A percentile compares a stretch with the other conserved stretches of the same genome.
phyloP scores from a whole-genome alignment of 1,140 invertebrate species.

The Solenopsis fugax region DNA sequence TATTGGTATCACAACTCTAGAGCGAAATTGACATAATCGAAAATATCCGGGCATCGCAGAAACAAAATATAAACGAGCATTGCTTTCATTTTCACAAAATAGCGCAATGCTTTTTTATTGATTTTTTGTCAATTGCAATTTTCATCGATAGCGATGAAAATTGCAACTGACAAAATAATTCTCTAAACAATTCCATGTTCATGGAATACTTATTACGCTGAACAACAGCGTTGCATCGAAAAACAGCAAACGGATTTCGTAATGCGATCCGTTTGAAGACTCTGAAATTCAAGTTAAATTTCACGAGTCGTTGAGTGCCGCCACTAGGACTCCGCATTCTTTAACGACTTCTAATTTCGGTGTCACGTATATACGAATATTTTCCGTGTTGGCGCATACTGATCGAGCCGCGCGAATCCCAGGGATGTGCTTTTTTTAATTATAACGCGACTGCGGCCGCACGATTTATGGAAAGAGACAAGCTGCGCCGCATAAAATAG shows the following conservation, averaged over 20 bases:
- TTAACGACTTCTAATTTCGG: conserved; percentile 52
- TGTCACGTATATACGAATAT: conserved; percentile 37
- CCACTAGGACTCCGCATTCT: conserved; percentile 1
- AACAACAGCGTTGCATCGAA: neutral
- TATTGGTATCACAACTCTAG: neutral
- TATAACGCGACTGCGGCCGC: conserved; percentile 17
- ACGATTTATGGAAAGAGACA: conserved; percentile 46
- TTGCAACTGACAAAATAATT: neutral
- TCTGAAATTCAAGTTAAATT: conserved; percentile 33
- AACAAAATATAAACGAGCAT: neutral
- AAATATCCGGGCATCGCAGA: neutral
- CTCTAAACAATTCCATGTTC: neutral
- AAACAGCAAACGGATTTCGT: conserved; percentile 19
- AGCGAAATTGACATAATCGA: conserved; percentile 1
- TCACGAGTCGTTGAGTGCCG: neutral
- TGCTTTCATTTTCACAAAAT: neutral
- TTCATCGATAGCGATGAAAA: no score
- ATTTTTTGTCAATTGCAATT: neutral
- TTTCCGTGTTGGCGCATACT: conserved; percentile 34
- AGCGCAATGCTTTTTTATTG: neutral
- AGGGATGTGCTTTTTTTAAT: conserved; percentile 33
- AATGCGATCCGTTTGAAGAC: neutral
- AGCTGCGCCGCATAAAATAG: conserved; percentile 35
- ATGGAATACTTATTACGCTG: neutral
- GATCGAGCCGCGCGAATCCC: conserved; percentile 25